These are phyloP conservation scores for Orchestes rusci DNA, from an alignment of 2,888 invertebrate species.

Conservation along the genomic window DNA sequence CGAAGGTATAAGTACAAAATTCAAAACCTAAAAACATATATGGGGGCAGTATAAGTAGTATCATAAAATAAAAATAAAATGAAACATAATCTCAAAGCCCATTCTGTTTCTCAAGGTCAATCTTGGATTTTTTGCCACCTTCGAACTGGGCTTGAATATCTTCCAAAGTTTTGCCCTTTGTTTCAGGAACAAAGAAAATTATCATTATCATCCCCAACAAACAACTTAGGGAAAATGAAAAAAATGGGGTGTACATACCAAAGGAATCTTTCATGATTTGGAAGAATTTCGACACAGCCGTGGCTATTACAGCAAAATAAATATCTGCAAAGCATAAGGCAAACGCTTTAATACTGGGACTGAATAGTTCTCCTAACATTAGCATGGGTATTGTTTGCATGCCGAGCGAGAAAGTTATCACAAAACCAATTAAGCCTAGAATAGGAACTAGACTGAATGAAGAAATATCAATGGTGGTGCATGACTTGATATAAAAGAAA, in stretches of 20 bases:
- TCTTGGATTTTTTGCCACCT: constrained; percentile 24
- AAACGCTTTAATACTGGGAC: constrained; percentile 50
- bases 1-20: too few species aligned
- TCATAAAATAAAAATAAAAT: too few species aligned
- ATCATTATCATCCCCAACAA: constrained; percentile 19
- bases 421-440: constrained; percentile 44
- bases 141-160: constrained; percentile 19
- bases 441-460: constrained; percentile 44
- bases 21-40: too few species aligned
- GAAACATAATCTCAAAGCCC: too few species aligned
- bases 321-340: constrained; percentile 52
- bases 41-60: too few species aligned
- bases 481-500: constrained; percentile 45
- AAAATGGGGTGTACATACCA: constrained; percentile 23
- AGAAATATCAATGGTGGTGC: constrained; percentile 37
- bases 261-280: constrained; percentile 45
- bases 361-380: constrained; percentile 50
- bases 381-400: constrained; percentile 49
- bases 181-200: constrained; percentile 23
- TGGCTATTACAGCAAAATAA: constrained; percentile 46
- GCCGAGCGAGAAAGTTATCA: constrained; percentile 48
- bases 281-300: constrained; percentile 46
- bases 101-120: too few species aligned
- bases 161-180: constrained; percentile 25
- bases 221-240: constrained; percentile 18